These are phyloP conservation scores for Protobothrops flavoviridis DNA, from an alignment of 2,113 vertebrate genomes.

Conservation along the genomic window DNA sequence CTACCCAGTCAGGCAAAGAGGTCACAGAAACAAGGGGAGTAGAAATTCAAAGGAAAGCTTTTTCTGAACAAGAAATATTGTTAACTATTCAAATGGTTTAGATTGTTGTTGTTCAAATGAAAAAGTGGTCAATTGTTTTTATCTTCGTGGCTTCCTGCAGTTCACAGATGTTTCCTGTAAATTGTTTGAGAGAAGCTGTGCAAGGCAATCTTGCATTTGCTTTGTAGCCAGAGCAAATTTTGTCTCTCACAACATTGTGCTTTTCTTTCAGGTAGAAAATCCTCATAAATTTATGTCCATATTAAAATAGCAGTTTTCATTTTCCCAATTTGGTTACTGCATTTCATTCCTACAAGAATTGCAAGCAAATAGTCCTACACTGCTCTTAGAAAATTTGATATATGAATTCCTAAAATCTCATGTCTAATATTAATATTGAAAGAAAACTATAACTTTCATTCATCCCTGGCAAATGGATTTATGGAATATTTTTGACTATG, in stretches of 20 bases:
- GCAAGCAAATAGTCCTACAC: background rate
- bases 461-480: background rate
- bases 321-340: background rate
- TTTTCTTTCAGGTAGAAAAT: background rate
- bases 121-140: constrained; percentile 19
- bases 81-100: constrained; percentile 28
- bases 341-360: background rate
- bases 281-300: background rate
- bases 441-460: background rate
- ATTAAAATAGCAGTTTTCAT: background rate
- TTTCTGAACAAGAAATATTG: background rate
- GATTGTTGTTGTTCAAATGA: constrained; percentile 30
- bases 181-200: background rate
- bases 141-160: constrained; percentile 1
- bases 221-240: background rate
- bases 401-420: background rate
- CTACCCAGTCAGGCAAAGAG: background rate
- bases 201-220: background rate
- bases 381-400: background rate
- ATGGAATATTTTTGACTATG: background rate
- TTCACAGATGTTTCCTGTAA: constrained; percentile 42
- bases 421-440: background rate
- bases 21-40: background rate
- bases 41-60: background rate
- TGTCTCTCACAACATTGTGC: background rate